Percentiles rank a stretch among this genome's conserved stretches.
Evolutionary conservation across 2,888 invertebrate genomes (phyloP).

Genomic region (Lithophane socia): DNA sequence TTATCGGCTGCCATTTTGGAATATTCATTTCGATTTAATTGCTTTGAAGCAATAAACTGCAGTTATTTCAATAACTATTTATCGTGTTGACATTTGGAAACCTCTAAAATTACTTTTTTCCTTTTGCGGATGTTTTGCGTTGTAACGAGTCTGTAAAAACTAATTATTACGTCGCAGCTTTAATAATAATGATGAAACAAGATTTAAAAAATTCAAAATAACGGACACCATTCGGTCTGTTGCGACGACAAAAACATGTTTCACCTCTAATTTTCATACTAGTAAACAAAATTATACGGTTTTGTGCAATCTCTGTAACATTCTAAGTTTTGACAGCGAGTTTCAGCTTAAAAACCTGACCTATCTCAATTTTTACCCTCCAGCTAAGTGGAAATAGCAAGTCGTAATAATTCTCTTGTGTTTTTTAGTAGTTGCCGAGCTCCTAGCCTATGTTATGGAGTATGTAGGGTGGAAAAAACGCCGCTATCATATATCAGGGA

Average conservation of each 20-base stretch:
- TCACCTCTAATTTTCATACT: conserved; percentile 16
- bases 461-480: conserved; percentile 44
- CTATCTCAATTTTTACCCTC: conserved; percentile 43
- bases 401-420: conserved; percentile 20
- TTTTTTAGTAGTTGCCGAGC: conserved; percentile 30
- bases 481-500: conserved; percentile 58
- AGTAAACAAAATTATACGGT: conserved; percentile 13
- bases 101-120: conserved; percentile 17
- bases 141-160: background rate
- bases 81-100: conserved; percentile 39
- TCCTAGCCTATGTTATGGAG: conserved; percentile 48
- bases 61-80: conserved; percentile 30
- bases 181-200: conserved; percentile 9
- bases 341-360: conserved; percentile 45
- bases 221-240: conserved; percentile 9
- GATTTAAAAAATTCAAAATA: conserved; percentile 12
- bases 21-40: conserved; percentile 56
- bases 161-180: background rate
- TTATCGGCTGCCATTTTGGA: conserved; percentile 48
- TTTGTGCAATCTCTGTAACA: conserved; percentile 23
- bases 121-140: background rate
- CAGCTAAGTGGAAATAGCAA: conserved; percentile 16
- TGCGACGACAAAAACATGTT: conserved; percentile 13
- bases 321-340: conserved; percentile 16
- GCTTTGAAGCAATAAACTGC: conserved; percentile 25